Conservation (phyloP, 2,113 vertebrate genomes). For the Semicossyphus pulcher region DNA sequence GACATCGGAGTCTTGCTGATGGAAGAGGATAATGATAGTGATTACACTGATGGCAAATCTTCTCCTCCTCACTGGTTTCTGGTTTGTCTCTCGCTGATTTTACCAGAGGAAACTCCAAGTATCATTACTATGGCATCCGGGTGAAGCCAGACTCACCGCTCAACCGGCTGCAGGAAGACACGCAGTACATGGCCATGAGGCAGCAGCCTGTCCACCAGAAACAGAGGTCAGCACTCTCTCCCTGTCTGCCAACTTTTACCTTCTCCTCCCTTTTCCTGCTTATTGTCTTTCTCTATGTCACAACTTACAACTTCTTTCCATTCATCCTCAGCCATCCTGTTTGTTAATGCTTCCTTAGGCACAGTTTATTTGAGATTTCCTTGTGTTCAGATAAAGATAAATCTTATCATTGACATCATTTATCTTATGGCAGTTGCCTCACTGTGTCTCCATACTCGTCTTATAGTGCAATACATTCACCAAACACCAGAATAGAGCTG, state of each 20-base stretch:
- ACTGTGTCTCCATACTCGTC: no score
- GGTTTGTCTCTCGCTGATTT: conserved; percentile 54
- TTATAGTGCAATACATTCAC: no score
- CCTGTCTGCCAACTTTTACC: background rate
- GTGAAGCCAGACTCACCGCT: conserved; percentile 97
- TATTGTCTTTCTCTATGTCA: background rate
- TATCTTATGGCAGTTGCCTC: no score
- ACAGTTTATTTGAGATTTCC: no score
- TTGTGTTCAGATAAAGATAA: no score
- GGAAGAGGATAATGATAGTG: conserved; percentile 68
- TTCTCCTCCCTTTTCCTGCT: background rate
- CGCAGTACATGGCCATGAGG: conserved; percentile 97
- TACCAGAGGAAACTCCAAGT: conserved; percentile 97
- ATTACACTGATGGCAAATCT: conserved; percentile 62
- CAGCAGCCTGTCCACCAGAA: conserved; percentile 97
- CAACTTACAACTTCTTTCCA: background rate
- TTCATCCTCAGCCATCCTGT: no score
- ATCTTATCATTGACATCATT: no score
- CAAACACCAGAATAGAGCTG: no score
- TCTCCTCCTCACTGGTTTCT: conserved; percentile 57
- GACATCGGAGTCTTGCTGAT: conserved; percentile 50
- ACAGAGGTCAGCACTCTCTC: conserved; percentile 87
- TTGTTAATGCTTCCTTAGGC: no score
- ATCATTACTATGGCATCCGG: conserved; percentile 98
- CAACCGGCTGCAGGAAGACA: conserved; percentile 95